Evolutionary conservation across 1,140 invertebrate species (phyloP), one percentile per base, ranked within the genome.

Genomic region (Bradynema listronoti): DNA sequence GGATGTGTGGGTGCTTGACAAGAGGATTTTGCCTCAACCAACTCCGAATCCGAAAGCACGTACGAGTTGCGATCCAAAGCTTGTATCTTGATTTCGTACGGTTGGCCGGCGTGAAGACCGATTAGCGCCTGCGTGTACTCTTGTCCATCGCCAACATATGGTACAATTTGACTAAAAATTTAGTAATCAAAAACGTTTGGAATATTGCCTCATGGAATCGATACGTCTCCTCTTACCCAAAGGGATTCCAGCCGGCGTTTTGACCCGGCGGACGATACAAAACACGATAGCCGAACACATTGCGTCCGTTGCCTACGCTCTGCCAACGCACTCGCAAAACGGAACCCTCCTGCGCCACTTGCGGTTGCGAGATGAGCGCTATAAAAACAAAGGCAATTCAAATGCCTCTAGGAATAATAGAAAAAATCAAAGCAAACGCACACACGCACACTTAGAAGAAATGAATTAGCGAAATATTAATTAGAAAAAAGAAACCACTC

Each of bases 1-100:
- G 76, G 65, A 22, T 75, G 69, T 22, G 65, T 61, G 29, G 74
- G 74, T 19, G 67, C 62, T 63, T 63, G 59, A 46, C 74, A 77
- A 29, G 59, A 55, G 34, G 67, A 73, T 45, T 64, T 52, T 1
- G 74, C 75, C 34, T 30, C 53, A 7, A 68, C 65, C 50, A 69
- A 64, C 24, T 61, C 65, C 39, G 68, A 71, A 7, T 65, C 72
- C 54, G 66, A 77, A 29, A 77, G 71, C 19, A 78, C 76, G 52
- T 78, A 78, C 11, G 73, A 77, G 57, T 77, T 77, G 14, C 74
- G 47, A 53, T 77, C 74, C 14, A 77, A 46, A 25, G 74, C 77
- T 47, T 77, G 76, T 25, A 77, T 63, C 49, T 78, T 71, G 14
- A 77, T 61, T 42, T 66, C 58, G 56, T 78, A 78, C 2, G 56